phyloP scores from a whole-genome alignment of 2,113 vertebrate genomes.

The Phoenicopterus ruber region DNA sequence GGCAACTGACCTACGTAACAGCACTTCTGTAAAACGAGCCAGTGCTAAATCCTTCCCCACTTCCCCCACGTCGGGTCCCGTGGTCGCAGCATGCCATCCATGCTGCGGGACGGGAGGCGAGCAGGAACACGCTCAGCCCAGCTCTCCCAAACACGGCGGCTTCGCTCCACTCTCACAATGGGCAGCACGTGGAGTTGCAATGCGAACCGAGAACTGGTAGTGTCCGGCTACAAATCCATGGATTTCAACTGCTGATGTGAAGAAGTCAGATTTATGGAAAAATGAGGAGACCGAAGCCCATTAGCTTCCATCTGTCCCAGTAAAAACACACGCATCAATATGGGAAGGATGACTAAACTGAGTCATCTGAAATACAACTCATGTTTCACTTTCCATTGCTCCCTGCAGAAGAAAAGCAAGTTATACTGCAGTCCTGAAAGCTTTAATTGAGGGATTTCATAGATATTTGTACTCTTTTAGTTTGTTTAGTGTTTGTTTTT shows the following conservation, averaged over 20 bases:
- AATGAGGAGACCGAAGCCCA: background rate
- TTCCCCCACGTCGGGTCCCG: background rate
- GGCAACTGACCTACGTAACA: background rate
- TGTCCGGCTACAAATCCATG: background rate
- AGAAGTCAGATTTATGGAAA: background rate
- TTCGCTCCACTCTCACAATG: background rate
- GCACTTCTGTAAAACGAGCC: background rate
- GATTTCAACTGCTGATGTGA: background rate
- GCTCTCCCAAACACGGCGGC: accelerated
- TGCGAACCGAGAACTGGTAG: background rate
- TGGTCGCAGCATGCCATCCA: background rate
- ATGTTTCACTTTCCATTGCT: background rate
- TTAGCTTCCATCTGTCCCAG: background rate
- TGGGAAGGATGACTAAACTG: background rate
- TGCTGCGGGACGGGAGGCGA: background rate
- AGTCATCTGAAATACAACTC: background rate
- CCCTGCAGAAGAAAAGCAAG: background rate
- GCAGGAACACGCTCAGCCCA: background rate
- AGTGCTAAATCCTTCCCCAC: background rate
- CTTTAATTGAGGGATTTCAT: background rate
- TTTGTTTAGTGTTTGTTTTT: background rate
- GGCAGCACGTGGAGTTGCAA: accelerated
- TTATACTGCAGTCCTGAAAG: background rate
- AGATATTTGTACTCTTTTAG: background rate
- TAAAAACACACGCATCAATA: background rate